Base-by-base conservation (phyloP, 2,888 invertebrate species). In the Phrixothrix hirtus region DNA sequence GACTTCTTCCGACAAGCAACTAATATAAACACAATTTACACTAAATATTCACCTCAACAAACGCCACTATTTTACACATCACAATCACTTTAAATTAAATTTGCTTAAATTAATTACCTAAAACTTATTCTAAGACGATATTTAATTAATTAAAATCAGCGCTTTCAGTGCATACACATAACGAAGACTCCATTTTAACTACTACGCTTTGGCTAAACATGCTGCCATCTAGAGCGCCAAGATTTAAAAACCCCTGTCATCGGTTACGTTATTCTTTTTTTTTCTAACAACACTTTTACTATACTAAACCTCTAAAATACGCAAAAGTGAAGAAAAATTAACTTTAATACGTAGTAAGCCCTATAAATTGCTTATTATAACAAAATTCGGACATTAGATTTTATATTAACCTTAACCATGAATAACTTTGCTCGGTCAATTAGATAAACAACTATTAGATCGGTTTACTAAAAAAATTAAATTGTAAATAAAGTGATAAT, bases 121-220 rank as follows among this genome's bases (percentile, higher is more conserved):
- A 57, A 49, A 55, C 13, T 54, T 53, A 49, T 30, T 46, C 35
- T 52, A 45, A 29, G 34, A 41, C 44, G 37, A 54, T 54, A 56
- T 66, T 70, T 67, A 65, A 62, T 68, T 69, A 68, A 68, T 71
- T 71, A 70, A 70, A 70, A 67, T 69, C 71, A 70, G 72, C 72
- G 71, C 73, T 73, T 71, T 70, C 73, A 74, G 73, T 72, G 72
- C 73, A 73, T 74, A 71, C 71, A 70, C 68, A 72, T 37, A 74
- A 71, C 69, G 69, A 71, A 67, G 73, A 73, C 75, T 74, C 76
- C 76, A 76, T 76, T 73, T 76, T 76, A 72, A 48, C 73, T 73
- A 74, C 75, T 75, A 74, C 73, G 75, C 75, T 75, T 48, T 75
- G 69, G 36, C 51, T 62, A 70, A 71, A 62, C 48, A 63, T 52